phyloP scores from a whole-genome alignment of 2,888 invertebrate genomes.

The Lasioglossum pauxillum region DNA sequence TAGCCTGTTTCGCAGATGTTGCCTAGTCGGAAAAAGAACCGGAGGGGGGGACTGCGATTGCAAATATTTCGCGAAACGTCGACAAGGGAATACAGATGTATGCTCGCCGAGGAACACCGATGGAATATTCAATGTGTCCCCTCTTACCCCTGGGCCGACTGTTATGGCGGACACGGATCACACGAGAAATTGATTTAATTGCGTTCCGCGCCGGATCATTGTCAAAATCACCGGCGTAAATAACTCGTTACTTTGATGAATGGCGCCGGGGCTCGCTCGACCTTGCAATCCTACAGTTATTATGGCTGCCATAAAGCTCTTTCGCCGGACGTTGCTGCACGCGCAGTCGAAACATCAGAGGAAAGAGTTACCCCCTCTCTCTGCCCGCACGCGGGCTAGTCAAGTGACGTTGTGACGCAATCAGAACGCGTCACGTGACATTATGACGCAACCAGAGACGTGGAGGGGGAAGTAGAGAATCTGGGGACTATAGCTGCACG shows the following conservation, averaged over 20 bases:
- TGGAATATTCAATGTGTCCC: constrained; percentile 36
- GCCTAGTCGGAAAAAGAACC: constrained; percentile 24
- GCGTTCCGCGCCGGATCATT: constrained; percentile 25
- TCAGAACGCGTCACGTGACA: too few relatives aligned
- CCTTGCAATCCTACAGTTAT: constrained; percentile 1
- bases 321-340: not conserved
- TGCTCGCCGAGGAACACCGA: constrained; percentile 13
- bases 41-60: constrained; percentile 9
- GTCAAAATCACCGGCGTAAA: constrained; percentile 13
- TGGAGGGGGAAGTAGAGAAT: too few relatives aligned
- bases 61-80: constrained; percentile 45
- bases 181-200: constrained; percentile 37
- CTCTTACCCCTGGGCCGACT: not conserved
- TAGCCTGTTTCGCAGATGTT: constrained; percentile 49
- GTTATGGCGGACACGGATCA: not conserved
- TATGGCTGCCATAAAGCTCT: not conserved
- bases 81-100: constrained; percentile 40
- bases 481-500: not conserved
- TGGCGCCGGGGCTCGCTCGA: not conserved
- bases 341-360: too few relatives aligned
- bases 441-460: too few relatives aligned
- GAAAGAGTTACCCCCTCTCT: too few relatives aligned
- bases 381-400: too few relatives aligned
- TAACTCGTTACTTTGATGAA: constrained; percentile 5
- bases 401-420: too few relatives aligned